A percentile compares a stretch with the other conserved stretches of the same genome.
phyloP scores from a whole-genome alignment of 2,888 invertebrate genomes.

The Molorchus minor region DNA sequence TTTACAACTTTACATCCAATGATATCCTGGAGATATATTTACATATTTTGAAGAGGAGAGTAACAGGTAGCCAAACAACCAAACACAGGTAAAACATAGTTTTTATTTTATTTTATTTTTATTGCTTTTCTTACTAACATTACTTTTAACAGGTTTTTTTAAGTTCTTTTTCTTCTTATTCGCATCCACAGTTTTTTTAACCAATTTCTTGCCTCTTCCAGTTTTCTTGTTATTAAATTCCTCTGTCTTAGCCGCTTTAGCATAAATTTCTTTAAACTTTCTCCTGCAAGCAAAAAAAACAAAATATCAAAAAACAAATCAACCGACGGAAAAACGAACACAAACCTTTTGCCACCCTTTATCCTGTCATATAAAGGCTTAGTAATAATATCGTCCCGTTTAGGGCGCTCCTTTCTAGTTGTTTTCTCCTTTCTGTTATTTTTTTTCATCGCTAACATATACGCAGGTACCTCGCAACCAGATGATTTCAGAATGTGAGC shows the following conservation, averaged over 20 bases:
- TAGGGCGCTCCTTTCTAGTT: slow-evolving; percentile 68
- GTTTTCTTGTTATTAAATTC: background rate
- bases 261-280: slow-evolving; percentile 6
- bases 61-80: too few relatives aligned
- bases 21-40: too few relatives aligned
- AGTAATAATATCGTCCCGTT: slow-evolving; percentile 75
- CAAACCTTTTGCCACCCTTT: slow-evolving; percentile 56
- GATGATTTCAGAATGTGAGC: slow-evolving; percentile 90
- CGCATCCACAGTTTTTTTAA: background rate
- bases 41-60: too few relatives aligned
- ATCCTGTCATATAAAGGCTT: slow-evolving; percentile 62
- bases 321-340: background rate
- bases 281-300: background rate
- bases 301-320: background rate
- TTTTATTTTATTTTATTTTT: background rate
- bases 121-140: background rate
- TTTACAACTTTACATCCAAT: too few relatives aligned
- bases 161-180: background rate
- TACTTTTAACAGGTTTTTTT: background rate
- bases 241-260: background rate
- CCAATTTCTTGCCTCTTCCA: background rate
- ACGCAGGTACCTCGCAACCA: slow-evolving; percentile 92
- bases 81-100: too few relatives aligned
- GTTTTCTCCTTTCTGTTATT: slow-evolving; percentile 70
- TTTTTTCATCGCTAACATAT: slow-evolving; percentile 82